phyloP scores from a whole-genome alignment of 2,113 vertebrate genomes.

The Jacana jacana region DNA sequence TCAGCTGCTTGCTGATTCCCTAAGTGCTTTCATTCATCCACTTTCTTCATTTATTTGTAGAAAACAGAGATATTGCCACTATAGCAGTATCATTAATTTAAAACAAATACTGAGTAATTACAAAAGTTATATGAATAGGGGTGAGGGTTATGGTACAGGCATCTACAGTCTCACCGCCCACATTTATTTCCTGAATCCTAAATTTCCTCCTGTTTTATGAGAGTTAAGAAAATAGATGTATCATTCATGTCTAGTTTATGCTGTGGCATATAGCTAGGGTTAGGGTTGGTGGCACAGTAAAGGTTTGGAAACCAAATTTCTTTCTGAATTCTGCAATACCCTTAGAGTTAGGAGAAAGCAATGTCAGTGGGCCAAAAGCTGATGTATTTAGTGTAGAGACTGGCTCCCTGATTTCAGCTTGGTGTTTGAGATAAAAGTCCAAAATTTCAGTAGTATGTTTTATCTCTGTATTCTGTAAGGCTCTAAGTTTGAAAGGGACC shows the following conservation, averaged over 20 bases:
- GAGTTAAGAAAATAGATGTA: background rate
- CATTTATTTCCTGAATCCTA: background rate
- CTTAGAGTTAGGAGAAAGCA: background rate
- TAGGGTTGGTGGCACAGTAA: background rate
- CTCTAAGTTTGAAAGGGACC: background rate
- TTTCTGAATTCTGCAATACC: background rate
- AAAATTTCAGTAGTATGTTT: background rate
- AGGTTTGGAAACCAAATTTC: background rate
- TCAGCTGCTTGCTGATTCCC: background rate
- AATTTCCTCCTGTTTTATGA: background rate
- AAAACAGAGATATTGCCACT: background rate
- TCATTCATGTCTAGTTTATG: background rate
- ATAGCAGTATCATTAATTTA: background rate
- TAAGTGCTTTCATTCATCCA: background rate
- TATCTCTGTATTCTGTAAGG: background rate
- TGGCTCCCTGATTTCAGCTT: background rate
- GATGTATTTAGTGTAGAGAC: background rate
- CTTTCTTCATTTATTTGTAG: background rate
- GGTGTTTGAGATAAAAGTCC: background rate
- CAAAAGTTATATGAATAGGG: background rate
- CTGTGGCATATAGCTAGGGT: background rate
- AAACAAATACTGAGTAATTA: background rate
- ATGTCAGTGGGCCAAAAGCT: background rate
- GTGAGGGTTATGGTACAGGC: background rate
- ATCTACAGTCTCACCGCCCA: background rate